Conservation (phyloP, 2,797 vertebrate genomes). For the Clarias laeviceps region DNA sequence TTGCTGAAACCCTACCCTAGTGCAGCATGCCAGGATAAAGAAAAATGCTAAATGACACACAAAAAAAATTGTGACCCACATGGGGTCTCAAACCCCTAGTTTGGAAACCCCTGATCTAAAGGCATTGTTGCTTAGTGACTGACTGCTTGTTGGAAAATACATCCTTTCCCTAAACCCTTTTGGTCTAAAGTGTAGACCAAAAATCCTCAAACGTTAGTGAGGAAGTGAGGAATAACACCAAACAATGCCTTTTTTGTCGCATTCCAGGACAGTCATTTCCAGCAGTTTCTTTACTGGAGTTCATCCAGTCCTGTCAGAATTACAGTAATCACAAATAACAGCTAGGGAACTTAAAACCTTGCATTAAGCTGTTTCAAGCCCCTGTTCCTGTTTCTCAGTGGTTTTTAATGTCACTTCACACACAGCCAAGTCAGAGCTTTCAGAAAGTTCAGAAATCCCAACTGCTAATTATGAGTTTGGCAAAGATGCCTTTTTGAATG, state of each 20-base stretch:
- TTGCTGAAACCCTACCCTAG: background rate
- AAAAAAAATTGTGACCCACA: background rate
- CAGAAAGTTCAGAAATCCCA: background rate
- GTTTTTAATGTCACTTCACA: background rate
- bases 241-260: background rate
- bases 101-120: background rate
- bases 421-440: background rate
- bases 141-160: background rate
- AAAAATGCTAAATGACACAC: background rate
- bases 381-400: background rate
- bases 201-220: too few relatives aligned
- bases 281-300: background rate
- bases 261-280: background rate
- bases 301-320: slow-evolving; percentile 1
- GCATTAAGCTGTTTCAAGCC: background rate
- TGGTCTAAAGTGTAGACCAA: background rate
- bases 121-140: background rate
- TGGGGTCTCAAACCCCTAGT: background rate
- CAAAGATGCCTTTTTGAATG: slow-evolving; percentile 1
- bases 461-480: slow-evolving; percentile 10
- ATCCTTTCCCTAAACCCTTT: background rate
- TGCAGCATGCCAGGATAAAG: background rate
- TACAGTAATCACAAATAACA: background rate
- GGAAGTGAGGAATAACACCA: background rate
- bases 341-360: background rate